Conservation (phyloP, 2,888 invertebrate genomes). For the Pterostichus madidus region DNA sequence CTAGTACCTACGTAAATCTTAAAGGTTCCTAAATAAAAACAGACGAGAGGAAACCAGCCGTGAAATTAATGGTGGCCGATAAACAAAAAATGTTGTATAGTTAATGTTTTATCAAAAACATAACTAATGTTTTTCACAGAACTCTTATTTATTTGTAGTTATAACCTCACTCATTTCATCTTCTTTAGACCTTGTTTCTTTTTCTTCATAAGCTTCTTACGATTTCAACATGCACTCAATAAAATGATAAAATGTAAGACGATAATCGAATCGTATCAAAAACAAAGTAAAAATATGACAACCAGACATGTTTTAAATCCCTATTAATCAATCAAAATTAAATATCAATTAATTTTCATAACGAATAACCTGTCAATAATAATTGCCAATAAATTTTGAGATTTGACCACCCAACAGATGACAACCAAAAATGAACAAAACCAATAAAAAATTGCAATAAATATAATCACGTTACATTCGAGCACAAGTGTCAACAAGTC, state of each 20-base stretch:
- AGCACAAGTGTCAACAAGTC: no score
- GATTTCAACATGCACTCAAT: constrained; percentile 28
- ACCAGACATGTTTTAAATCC: constrained; percentile 12
- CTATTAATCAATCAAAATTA: constrained; percentile 40
- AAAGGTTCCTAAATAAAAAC: no score
- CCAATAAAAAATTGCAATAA: no score
- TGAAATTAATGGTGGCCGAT: no score
- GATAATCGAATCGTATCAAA: constrained; percentile 1
- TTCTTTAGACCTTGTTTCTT: constrained; percentile 8
- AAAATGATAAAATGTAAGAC: constrained; percentile 20
- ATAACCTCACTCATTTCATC: constrained; percentile 2
- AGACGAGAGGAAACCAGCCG: no score
- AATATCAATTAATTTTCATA: constrained; percentile 26
- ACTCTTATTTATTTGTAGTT: not conserved
- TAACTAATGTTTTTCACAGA: no score
- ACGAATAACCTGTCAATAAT: constrained; percentile 49
- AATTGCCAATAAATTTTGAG: constrained; percentile 38
- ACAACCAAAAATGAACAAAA: constrained; percentile 14
- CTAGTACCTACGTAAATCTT: no score
- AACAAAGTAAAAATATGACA: constrained; percentile 4
- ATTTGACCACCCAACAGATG: constrained; percentile 30
- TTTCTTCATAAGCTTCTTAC: constrained; percentile 36
- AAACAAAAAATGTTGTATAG: no score
- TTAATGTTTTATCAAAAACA: no score
- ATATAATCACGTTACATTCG: no score